These are phyloP conservation scores for Macropodus opercularis DNA, from an alignment of 2,797 vertebrate species.

Conservation along the genomic window DNA sequence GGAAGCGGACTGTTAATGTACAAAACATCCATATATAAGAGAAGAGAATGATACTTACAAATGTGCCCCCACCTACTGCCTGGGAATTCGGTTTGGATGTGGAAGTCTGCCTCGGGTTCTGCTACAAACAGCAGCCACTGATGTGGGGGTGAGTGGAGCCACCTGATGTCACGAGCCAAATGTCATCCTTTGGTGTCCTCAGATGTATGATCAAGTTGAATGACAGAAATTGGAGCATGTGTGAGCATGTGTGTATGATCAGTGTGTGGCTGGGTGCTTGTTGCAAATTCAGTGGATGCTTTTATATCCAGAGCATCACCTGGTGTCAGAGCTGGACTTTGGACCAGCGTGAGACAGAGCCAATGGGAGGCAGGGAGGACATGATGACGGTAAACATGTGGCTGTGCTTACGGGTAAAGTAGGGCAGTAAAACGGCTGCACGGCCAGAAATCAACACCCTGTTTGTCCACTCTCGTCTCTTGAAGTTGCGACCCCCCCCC, in stretches of 20 bases:
- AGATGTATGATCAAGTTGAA: too few relatives aligned
- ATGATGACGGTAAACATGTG: too few relatives aligned
- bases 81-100: neutral
- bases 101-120: neutral
- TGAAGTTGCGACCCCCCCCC: too few relatives aligned
- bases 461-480: too few relatives aligned
- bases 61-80: neutral
- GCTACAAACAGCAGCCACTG: constrained; percentile 4
- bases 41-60: constrained; percentile 13
- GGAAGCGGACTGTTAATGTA: neutral
- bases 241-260: too few relatives aligned
- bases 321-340: constrained; percentile 17
- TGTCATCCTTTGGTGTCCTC: neutral
- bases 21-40: neutral
- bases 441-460: too few relatives aligned
- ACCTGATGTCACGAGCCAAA: neutral
- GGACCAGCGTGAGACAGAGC: constrained; percentile 2
- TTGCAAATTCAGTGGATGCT: neutral
- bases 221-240: neutral
- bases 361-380: neutral
- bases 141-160: neutral
- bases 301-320: constrained; percentile 13
- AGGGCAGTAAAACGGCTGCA: too few relatives aligned
- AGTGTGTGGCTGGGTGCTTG: neutral
- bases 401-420: too few relatives aligned